A percentile compares a stretch with the other conserved stretches of the same genome.
Evolutionary conservation across 2,888 invertebrate species (phyloP).

Genomic region (Heliconius erato): DNA sequence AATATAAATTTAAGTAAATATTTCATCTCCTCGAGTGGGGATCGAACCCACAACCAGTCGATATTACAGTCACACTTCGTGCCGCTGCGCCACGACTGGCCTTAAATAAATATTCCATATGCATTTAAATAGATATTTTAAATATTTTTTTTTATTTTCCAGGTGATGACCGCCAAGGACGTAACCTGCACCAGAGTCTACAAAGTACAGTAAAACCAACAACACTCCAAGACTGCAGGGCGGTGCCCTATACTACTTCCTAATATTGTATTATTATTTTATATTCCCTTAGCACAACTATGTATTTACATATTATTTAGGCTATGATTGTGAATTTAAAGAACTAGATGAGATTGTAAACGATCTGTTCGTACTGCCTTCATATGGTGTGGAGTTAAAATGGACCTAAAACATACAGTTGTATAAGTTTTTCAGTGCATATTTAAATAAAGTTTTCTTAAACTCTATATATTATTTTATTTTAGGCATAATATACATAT

Average conservation of each 20-base stretch:
- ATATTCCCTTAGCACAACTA: slow-evolving; percentile 71
- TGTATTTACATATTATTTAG: slow-evolving; percentile 68
- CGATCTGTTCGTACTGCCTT: slow-evolving; percentile 41
- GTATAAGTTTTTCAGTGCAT: slow-evolving; percentile 82
- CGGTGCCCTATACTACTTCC: slow-evolving; percentile 60
- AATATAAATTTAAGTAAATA: no score
- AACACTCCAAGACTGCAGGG: slow-evolving; percentile 70
- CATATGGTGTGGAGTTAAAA: slow-evolving; percentile 62
- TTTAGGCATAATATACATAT: no score
- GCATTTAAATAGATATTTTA: no score
- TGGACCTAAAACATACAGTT: slow-evolving; percentile 62
- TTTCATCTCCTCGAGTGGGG: no score
- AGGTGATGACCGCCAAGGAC: slow-evolving; percentile 90
- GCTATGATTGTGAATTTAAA: slow-evolving; percentile 55
- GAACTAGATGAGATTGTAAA: slow-evolving; percentile 47
- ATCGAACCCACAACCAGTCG: no score
- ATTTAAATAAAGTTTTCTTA: slow-evolving; percentile 73
- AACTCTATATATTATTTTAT: slow-evolving; percentile 35
- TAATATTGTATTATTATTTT: slow-evolving; percentile 61
- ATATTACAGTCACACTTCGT: no score
- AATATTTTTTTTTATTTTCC: slow-evolving; percentile 60
- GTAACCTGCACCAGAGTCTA: slow-evolving; percentile 91
- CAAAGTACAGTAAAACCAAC: slow-evolving; percentile 86
- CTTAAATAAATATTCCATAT: no score
- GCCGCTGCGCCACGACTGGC: no score